phyloP scores from a whole-genome alignment of 2,797 vertebrate species.

The Merluccius polli region DNA sequence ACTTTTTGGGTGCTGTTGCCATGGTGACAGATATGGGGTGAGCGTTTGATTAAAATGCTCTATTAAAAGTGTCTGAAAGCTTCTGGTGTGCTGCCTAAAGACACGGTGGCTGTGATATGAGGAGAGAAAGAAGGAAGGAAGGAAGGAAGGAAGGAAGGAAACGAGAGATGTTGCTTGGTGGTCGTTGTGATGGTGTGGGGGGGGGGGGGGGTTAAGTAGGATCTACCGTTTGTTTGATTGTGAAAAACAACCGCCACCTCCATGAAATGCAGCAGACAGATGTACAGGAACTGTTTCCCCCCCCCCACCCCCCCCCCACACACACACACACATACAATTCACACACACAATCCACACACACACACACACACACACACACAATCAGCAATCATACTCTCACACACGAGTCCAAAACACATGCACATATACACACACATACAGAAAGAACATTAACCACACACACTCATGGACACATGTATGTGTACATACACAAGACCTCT shows the following conservation, averaged over 20 bases:
- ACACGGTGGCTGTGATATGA: neutral
- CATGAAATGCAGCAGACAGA: conserved; percentile 71
- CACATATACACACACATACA: conserved; percentile 28
- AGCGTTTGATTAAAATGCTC: neutral
- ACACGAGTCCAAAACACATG: neutral
- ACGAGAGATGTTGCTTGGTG: neutral
- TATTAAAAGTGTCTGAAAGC: conserved; percentile 38
- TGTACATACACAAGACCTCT: neutral
- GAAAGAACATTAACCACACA: conserved; percentile 4
- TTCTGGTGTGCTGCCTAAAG: conserved; percentile 9
- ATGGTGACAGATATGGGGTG: neutral
- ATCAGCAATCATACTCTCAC: conserved; percentile 34
- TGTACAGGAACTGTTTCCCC: conserved; percentile 72
- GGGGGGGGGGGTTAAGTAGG: conserved; percentile 58
- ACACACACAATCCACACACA: neutral
- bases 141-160: neutral
- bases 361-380: conserved; percentile 25
- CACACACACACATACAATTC: neutral
- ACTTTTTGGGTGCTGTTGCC: neutral
- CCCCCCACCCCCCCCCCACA: neutral
- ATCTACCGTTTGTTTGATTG: conserved; percentile 60
- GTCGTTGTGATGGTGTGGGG: neutral
- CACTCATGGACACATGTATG: no score
- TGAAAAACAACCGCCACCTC: conserved; percentile 71
- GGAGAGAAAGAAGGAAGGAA: neutral